These are phyloP conservation scores for Entomobrya proxima DNA, from an alignment of 2,888 invertebrate genomes.

Conservation along the genomic window DNA sequence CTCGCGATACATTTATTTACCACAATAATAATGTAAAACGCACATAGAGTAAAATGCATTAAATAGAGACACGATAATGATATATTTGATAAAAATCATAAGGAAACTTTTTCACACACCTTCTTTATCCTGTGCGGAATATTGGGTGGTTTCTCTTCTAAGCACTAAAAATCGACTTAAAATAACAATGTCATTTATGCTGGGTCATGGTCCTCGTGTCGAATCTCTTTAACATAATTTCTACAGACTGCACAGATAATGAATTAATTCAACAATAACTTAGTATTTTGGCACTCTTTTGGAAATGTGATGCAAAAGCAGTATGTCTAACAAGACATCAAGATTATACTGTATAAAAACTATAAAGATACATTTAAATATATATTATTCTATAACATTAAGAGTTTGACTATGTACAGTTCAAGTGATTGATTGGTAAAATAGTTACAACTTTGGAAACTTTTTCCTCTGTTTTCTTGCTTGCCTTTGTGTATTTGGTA, in stretches of 20 bases:
- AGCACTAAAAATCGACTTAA: too few relatives aligned
- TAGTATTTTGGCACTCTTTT: neutral
- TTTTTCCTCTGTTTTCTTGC: constrained; percentile 20
- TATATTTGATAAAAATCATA: too few relatives aligned
- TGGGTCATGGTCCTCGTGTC: too few relatives aligned
- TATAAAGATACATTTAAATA: constrained; percentile 41
- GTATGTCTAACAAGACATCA: neutral
- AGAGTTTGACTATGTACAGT: constrained; percentile 21
- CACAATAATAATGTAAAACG: too few relatives aligned
- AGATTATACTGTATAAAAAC: constrained; percentile 31
- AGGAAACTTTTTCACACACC: too few relatives aligned
- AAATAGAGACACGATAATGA: too few relatives aligned
- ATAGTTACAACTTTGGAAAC: constrained; percentile 17
- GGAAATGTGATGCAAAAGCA: neutral
- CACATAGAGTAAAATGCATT: too few relatives aligned
- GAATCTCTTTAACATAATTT: too few relatives aligned
- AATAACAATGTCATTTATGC: too few relatives aligned
- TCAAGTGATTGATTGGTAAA: neutral
- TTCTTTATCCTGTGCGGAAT: too few relatives aligned
- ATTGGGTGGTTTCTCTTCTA: too few relatives aligned
- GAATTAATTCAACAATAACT: neutral
- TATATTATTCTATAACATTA: neutral
- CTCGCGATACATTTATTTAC: too few relatives aligned
- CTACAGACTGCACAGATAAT: neutral
- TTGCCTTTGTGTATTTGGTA: constrained; percentile 30